Evolutionary conservation across 2,113 vertebrate species (phyloP), one percentile per base, ranked within the genome.

Genomic region (Mohoua ochrocephala): DNA sequence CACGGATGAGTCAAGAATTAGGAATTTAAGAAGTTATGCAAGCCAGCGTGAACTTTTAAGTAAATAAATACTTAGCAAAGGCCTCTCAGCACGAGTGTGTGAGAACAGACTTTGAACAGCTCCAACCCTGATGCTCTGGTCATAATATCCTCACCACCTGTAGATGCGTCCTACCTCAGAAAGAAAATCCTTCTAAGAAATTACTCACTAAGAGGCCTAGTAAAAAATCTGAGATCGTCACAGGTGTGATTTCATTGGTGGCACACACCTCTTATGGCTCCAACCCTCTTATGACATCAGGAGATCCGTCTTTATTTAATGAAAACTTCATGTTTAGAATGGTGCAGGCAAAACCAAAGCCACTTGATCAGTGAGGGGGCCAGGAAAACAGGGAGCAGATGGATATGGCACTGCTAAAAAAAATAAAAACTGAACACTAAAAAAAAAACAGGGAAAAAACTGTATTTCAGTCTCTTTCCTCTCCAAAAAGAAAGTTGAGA

Each of bases 11-110:
- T 94, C 96, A 96, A 93, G 56, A 94, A 88, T 30, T 18, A 89
- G 95, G 95, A 95, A 94, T 95, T 96, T 60, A 84, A 84, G 47
- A 59, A 95, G 95, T 95, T 94, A 97, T 78, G 93, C 90, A 97
- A 96, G 84, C 82, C 47, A 85, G 85, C 64, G 37, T 56, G 69
- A 94, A 86, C 73, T 91, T 93, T 81, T 26, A 59, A 64, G 90
- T 96, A 96, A 90, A 95, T 95, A 95, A 95, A 94, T 47, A 90
- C 45, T 90, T 77, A 74, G 59, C 39, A 57, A 74, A 54, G 20
- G 68, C 49, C 22, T 74, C 84, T 70, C 47, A 60, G 79, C 75
- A 45, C 24, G 27, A 14, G 0, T 14, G 30, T 26, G 26, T 60
- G 71, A 78, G 75, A 90, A 91, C 7, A 94, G 28, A 26, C 31